Evolutionary conservation across 1,140 invertebrate genomes (phyloP).

Genomic region (Brachionus paranguensis): DNA sequence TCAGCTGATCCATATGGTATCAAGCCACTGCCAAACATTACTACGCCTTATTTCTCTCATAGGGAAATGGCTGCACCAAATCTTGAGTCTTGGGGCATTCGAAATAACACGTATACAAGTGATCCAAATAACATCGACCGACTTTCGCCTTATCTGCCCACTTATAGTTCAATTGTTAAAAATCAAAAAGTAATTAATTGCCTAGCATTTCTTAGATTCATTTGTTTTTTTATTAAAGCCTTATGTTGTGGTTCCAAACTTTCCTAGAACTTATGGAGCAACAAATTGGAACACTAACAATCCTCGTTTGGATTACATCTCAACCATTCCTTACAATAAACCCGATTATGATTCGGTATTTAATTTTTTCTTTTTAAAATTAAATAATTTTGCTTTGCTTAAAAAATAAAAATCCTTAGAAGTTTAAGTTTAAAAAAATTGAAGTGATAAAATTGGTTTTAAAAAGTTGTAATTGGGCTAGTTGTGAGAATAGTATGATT

Average conservation of each 20-base stretch:
- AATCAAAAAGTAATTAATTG: conserved; percentile 4
- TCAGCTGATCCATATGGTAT: conserved; percentile 24
- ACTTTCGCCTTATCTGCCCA: conserved; percentile 11
- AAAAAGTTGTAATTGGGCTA: too few relatives aligned
- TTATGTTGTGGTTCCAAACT: conserved; percentile 22
- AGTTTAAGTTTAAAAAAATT: not conserved
- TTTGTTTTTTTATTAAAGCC: not conserved
- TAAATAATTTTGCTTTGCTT: not conserved
- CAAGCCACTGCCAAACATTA: conserved; percentile 25
- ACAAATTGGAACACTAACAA: not conserved
- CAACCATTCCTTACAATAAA: not conserved
- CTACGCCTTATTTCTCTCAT: not conserved
- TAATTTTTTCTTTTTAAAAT: not conserved
- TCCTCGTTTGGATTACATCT: conserved; percentile 11
- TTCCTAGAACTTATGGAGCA: not conserved
- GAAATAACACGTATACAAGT: not conserved
- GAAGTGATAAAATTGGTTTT: not conserved
- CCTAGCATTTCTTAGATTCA: not conserved
- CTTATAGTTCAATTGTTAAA: not conserved
- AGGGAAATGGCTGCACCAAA: not conserved
- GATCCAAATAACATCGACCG: not conserved
- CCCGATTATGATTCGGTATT: not conserved
- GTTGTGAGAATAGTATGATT: too few relatives aligned
- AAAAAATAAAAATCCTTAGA: not conserved
- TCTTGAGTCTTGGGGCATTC: conserved; percentile 30